Evolutionary conservation across 2,113 vertebrate species (phyloP), one percentile per base, ranked within the genome.

Genomic region (Condylura cristata): DNA sequence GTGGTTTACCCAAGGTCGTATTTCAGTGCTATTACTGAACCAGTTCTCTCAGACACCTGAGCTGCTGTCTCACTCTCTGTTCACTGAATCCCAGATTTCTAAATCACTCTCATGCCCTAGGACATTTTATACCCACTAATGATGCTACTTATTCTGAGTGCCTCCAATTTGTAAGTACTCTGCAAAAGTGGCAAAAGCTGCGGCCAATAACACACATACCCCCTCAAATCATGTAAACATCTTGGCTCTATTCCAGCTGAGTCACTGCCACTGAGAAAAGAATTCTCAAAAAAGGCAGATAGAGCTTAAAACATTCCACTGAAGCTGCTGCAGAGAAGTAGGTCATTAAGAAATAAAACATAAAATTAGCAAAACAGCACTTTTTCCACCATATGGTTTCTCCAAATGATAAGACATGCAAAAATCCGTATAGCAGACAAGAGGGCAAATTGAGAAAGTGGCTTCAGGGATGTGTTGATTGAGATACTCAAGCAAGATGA

Each of bases 401-500:
- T 92, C 39, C 39, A 86, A 96, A 92, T 84, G 85, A 71, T 71
- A 87, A 80, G 56, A 72, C 39, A 51, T 14, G 74, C 61, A 87
- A 39, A 90, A 65, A 84, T 90, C n/a, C 74, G 89, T 90, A 90
- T 39, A 86, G 83, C 66, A 95, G 90, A 95, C 56, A 82, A 82
- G 68, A 95, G 41, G 70, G 71, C 22, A 8, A 94, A 83, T 8
- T 95, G 90, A 95, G 79, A 90, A 91, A 92, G 89, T 94, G 34
- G 82, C 94, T 97, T 96, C 68, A 53, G 82, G 92, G 92, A 86
- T 86, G 39, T 0, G 11, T 72, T 94, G 89, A 86, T 78, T 95
- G 94, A 96, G 80, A 95, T 85, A 88, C 17, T 95, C 71, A 60
- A 94, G 44, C 60, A 97, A 96, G 96, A 97, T 94, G 82, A 94